phyloP scores from a whole-genome alignment of 2,113 vertebrate species.

The Saguinus midas region DNA sequence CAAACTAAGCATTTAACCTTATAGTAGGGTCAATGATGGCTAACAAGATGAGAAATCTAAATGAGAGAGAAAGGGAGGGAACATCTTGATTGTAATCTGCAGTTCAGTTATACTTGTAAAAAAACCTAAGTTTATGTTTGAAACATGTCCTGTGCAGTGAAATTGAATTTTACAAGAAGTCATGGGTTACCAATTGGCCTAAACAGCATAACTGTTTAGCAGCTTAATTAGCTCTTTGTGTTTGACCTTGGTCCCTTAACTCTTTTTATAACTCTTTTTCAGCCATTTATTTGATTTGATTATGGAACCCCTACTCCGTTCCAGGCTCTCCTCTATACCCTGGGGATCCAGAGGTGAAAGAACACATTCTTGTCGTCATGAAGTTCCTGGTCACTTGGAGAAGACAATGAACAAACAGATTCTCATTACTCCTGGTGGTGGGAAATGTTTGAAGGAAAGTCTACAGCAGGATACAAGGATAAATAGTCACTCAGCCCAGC shows the following conservation, averaged over 20 bases:
- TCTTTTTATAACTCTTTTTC: neutral
- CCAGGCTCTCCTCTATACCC: neutral
- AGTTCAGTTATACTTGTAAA: neutral
- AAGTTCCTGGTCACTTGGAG: neutral
- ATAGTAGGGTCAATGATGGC: accelerated
- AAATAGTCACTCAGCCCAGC: neutral
- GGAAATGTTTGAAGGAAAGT: neutral
- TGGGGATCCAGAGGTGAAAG: neutral
- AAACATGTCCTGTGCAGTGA: neutral
- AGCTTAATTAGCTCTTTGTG: neutral
- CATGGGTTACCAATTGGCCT: neutral
- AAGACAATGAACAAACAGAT: neutral
- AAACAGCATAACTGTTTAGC: neutral
- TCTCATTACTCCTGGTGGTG: neutral
- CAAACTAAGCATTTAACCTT: neutral
- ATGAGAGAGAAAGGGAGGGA: neutral
- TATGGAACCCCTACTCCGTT: neutral
- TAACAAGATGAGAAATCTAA: neutral
- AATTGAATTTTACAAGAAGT: neutral
- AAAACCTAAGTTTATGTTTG: neutral
- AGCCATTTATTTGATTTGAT: neutral
- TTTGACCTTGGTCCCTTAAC: neutral
- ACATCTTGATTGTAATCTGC: neutral
- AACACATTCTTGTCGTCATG: neutral
- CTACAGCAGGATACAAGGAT: neutral